Percentiles rank a stretch among this genome's conserved stretches.
phyloP scores from a whole-genome alignment of 53 echinoderm and acorn worm genomes.

The Stichopus horrens region DNA sequence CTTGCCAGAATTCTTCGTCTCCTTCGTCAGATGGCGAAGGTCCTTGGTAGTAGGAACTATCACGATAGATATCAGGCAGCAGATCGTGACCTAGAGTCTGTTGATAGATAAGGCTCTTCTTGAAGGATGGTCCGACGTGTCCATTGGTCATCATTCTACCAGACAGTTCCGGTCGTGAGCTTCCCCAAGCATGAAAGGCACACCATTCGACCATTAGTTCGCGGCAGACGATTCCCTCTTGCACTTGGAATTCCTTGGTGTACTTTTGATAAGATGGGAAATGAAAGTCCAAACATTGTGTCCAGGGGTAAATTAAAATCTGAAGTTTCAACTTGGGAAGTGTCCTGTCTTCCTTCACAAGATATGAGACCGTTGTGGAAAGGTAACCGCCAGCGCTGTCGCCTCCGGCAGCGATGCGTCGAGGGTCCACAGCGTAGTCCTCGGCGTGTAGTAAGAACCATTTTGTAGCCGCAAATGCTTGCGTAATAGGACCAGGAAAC shows the following conservation, averaged over 20 bases:
- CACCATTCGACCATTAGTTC: background rate
- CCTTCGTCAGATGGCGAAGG: constrained; percentile 38
- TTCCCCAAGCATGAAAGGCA: constrained; percentile 3
- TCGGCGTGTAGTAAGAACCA: constrained; percentile 68
- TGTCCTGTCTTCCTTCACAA: constrained; percentile 51
- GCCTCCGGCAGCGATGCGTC: constrained; percentile 65
- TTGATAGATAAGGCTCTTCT: constrained; percentile 28
- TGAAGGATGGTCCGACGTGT: constrained; percentile 58
- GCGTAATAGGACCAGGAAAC: constrained; percentile 60
- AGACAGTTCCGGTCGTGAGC: background rate
- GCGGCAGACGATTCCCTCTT: background rate
- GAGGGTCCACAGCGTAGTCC: constrained; percentile 60
- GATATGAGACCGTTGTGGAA: constrained; percentile 60
- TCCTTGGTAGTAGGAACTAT: constrained; percentile 42
- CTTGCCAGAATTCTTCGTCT: constrained; percentile 56
- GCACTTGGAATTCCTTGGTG: background rate
- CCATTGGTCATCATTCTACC: constrained; percentile 45
- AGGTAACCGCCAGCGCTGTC: constrained; percentile 85
- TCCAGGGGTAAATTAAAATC: constrained; percentile 49
- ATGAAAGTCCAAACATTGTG: constrained; percentile 64
- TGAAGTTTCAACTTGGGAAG: constrained; percentile 60
- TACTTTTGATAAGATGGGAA: constrained; percentile 70
- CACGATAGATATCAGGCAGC: background rate
- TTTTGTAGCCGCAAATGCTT: constrained; percentile 56
- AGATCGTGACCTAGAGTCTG: constrained; percentile 15